Conservation (phyloP, 2,113 vertebrate genomes). For the Zingel zingel region DNA sequence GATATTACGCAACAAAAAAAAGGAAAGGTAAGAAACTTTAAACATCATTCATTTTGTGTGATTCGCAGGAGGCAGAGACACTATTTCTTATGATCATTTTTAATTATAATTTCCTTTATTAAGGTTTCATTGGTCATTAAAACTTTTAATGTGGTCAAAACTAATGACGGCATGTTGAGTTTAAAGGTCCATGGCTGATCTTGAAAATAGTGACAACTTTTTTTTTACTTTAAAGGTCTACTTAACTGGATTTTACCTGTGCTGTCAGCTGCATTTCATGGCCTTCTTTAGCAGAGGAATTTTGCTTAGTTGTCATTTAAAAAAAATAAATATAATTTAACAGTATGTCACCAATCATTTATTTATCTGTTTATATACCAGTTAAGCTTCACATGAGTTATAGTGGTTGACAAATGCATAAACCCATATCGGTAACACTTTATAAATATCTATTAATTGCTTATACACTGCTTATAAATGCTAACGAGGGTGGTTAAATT, state of each 20-base stretch:
- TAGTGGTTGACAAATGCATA: too few relatives aligned
- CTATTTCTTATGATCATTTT: background rate
- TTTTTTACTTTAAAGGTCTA: background rate
- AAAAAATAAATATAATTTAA: too few relatives aligned
- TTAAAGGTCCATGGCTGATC: background rate
- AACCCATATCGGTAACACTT: too few relatives aligned
- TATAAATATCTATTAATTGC: background rate
- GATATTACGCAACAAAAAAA: slow-evolving; percentile 31
- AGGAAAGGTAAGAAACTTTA: background rate
- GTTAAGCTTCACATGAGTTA: background rate
- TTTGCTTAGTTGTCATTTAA: background rate
- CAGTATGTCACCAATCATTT: background rate
- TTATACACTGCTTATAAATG: background rate
- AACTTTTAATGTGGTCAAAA: background rate
- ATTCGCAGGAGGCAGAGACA: background rate
- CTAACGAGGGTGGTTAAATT: background rate
- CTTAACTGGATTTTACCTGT: background rate
- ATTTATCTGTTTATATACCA: background rate
- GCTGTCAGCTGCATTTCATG: background rate
- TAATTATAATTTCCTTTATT: background rate
- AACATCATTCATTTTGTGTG: slow-evolving; percentile 11
- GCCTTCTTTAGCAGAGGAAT: background rate
- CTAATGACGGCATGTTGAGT: background rate
- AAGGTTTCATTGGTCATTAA: background rate
- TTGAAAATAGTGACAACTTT: background rate